Evolutionary conservation across 1,140 invertebrate species (phyloP).

Genomic region (Lepidotrigona ventralis): DNA sequence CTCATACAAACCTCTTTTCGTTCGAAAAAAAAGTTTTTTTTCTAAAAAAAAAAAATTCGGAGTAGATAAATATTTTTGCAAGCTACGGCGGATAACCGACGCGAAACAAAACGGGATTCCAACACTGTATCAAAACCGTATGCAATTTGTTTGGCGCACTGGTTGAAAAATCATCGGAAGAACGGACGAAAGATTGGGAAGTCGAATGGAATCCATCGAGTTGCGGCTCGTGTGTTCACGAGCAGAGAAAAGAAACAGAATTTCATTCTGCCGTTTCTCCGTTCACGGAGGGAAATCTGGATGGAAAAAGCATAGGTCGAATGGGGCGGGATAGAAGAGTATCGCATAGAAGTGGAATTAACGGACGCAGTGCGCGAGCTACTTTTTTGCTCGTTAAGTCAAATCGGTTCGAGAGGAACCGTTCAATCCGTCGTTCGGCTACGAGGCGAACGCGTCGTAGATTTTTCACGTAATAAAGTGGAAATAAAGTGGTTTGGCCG

Average conservation of each 20-base stretch:
- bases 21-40: too few species aligned
- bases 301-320: neutral
- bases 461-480: conserved; percentile 55
- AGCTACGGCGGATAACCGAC: too few species aligned
- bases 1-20: too few species aligned
- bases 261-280: neutral
- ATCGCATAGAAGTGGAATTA: conserved; percentile 26
- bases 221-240: too few species aligned
- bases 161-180: neutral
- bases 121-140: neutral
- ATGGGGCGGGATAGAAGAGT: neutral
- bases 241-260: neutral
- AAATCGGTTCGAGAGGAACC: conserved; percentile 40
- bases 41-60: too few species aligned
- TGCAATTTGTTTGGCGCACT: neutral
- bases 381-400: conserved; percentile 50
- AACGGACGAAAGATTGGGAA: neutral
- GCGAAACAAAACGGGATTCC: too few species aligned
- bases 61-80: too few species aligned
- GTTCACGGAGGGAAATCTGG: neutral
- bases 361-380: neutral
- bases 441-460: conserved; percentile 30
- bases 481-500: conserved; percentile 52
- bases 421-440: conserved; percentile 32
- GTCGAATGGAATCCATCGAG: neutral